A percentile compares a stretch with the other conserved stretches of the same genome.
Evolutionary conservation across 2,888 invertebrate genomes (phyloP).

Genomic region (Aproaerema taeniolella): DNA sequence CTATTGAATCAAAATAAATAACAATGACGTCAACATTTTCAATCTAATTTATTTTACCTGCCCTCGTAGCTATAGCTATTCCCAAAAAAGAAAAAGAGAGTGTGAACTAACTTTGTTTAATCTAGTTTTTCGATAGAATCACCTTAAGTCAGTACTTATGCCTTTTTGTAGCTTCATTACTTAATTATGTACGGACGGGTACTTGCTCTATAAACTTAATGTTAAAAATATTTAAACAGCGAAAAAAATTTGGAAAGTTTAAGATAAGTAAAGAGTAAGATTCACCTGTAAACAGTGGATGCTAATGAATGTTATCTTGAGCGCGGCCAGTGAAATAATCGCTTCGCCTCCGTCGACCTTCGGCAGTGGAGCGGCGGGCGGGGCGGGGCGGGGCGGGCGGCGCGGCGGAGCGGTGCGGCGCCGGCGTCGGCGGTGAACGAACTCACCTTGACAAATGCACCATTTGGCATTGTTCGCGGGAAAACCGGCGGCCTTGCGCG

Average conservation of each 20-base stretch:
- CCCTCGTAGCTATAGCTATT: too few species aligned
- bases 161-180: too few species aligned
- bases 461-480: conserved; percentile 78
- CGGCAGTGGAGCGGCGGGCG: conserved; percentile 35
- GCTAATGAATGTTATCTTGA: conserved; percentile 58
- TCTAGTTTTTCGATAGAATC: too few species aligned
- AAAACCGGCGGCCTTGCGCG: conserved; percentile 76
- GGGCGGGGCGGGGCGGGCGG: conserved; percentile 49
- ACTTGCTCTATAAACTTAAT: too few species aligned
- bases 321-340: conserved; percentile 31
- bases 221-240: background rate
- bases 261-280: conserved; percentile 32
- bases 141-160: too few species aligned
- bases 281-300: conserved; percentile 63
- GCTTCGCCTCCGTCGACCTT: conserved; percentile 17
- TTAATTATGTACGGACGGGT: too few species aligned
- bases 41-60: too few species aligned
- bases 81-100: too few species aligned
- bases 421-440: conserved; percentile 74
- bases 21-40: too few species aligned
- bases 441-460: conserved; percentile 78
- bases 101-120: too few species aligned
- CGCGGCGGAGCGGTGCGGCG: conserved; percentile 35
- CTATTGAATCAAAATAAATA: too few species aligned
- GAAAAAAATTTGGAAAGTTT: conserved; percentile 13